Evolutionary conservation across 2,888 invertebrate genomes (phyloP), one percentile per base, ranked within the genome.

Genomic region (Ichneumon xanthorius): DNA sequence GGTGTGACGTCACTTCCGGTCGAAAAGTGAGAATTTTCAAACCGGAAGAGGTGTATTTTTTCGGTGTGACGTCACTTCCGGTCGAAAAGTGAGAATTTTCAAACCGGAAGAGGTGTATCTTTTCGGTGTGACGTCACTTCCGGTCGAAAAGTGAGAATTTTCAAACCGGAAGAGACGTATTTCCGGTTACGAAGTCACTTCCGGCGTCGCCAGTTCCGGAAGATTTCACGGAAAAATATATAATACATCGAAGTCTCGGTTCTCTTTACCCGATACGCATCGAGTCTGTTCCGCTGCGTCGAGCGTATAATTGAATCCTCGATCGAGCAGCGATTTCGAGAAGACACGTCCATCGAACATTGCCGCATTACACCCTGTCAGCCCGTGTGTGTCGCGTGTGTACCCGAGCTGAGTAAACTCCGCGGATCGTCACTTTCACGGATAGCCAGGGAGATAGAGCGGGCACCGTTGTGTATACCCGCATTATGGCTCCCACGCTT

Each of bases 271-370:
- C 4, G 26, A 9, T 14, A 30, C 50, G 50, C 2, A 50, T 16
- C 70, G 22, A 37, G 9, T 9, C 37, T 1, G 9, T 37, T 37
- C 37, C 9, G 37, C 1, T 37, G 37, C 58, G 45, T 61, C 61
- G 73, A 61, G 61, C 61, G 61, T 73, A 58, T 73, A 73, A 73
- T 73, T 61, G 26, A 73, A 58, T 61, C 5, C 61, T 19, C 22
- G 61, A 73, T 73, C 73, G 73, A 63, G 61, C 48, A n/a, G 48
- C 73, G 61, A 73, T 33, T 63, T 26, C 53, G 73, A 5, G 45
- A 53, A 48, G 45, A 63, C 45, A 45, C 22, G 58, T 72, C 55
- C 22, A 40, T 14, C 58, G 16, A 11, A 22, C 58, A 61, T n/a
- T 37, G 1, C 30, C 22, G 5, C 48, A n/a, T 48, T 61, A 9